phyloP scores from a whole-genome alignment of 2,113 vertebrate species.

The Nerophis ophidion region DNA sequence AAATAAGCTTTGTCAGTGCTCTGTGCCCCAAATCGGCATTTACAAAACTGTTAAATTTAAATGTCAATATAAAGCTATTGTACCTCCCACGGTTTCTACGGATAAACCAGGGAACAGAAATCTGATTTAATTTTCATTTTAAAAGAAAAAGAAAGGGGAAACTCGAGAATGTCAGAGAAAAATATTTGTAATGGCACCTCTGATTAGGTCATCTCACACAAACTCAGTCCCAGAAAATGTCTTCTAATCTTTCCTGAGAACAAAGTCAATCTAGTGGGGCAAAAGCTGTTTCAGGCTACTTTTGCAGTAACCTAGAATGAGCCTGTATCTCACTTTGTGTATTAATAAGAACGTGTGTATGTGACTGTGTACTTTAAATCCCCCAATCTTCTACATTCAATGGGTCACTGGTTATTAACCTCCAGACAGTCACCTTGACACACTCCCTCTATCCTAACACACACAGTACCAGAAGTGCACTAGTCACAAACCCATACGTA shows the following conservation, averaged over 20 bases:
- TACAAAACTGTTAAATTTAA: too few relatives aligned
- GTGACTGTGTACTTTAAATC: slow-evolving; percentile 27
- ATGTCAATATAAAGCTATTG: neutral
- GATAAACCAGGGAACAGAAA: neutral
- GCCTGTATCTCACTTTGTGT: slow-evolving; percentile 5
- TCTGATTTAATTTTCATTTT: neutral
- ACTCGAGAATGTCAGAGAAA: slow-evolving; percentile 4
- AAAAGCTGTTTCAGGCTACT: neutral
- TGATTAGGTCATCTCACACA: slow-evolving; percentile 1
- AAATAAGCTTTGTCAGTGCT: too few relatives aligned
- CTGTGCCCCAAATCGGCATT: too few relatives aligned
- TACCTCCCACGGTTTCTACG: neutral
- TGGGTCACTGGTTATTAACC: slow-evolving; percentile 67
- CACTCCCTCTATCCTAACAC: slow-evolving; percentile 11
- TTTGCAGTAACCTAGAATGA: slow-evolving; percentile 20
- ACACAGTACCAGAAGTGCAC: slow-evolving; percentile 14
- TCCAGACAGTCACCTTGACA: slow-evolving; percentile 59
- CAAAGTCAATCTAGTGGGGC: slow-evolving; percentile 20
- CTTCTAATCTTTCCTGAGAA: slow-evolving; percentile 23
- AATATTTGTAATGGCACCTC: neutral
- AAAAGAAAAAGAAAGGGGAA: neutral
- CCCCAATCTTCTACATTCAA: slow-evolving; percentile 27
- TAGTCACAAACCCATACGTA: slow-evolving; percentile 13
- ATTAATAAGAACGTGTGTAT: slow-evolving; percentile 7
- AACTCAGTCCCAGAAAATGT: neutral